Base-by-base conservation (phyloP, 2,797 vertebrate species). In the Paedocypris micromegethes region DNA sequence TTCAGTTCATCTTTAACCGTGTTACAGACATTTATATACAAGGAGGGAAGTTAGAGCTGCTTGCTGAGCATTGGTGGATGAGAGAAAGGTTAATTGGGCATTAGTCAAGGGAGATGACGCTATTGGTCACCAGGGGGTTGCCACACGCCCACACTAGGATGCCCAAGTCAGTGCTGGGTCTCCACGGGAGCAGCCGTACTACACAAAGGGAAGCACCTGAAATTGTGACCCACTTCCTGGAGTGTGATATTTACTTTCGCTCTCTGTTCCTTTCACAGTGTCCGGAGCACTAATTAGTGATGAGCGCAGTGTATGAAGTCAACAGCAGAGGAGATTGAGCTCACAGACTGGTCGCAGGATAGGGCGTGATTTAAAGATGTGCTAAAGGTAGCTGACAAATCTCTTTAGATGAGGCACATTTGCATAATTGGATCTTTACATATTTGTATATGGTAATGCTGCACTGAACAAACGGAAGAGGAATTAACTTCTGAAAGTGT, bases 21-120 rank as follows among this genome's bases (percentile, higher is more conserved):
- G 45, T 59, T 57, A 58, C 58, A 70, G 68, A 72, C 66, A 60
- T 76, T 75, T 67, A 74, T 66, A 41, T 46, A 42, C 58, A 7
- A 50, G 55, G 51, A 44, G 61, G 60, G 64, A 68, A 74, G 47
- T 23, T 1, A 42, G 61, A 23, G 5, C 52, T 52, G 46, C 40
- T 8, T n/a, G 3, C 42, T 3, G 56, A 45, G 42, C 42, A 45
- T 44, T 58, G 59, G 44, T 63, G 38, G 51, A 58, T 58, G 53
- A 68, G 54, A 38, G 63, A 88, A 90, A 90, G 89, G 89, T 89
- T 90, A 90, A 90, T 89, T 90, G 87, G 88, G 87, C 80, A 86
- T 90, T 88, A 89, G 80, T 80, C 76, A 79, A 79, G 78, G 82
- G 74, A 78, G 67, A 72, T 76, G 67, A 76, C 46, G 66, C 66